These are phyloP conservation scores for Mobula birostris DNA, from an alignment of 2,113 vertebrate species.

Conservation along the genomic window DNA sequence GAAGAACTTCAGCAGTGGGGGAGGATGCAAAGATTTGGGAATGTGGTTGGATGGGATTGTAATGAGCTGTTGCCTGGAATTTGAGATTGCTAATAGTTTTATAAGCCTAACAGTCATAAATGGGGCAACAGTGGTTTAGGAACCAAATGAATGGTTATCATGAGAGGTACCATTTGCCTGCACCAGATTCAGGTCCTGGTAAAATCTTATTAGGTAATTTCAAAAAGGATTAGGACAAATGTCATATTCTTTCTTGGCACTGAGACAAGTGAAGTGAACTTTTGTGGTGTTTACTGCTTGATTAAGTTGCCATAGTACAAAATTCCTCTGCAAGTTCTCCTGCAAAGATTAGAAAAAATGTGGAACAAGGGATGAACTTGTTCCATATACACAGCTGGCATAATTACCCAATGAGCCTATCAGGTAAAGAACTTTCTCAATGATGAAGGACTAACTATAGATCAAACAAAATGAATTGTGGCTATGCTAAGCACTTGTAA, in stretches of 20 bases:
- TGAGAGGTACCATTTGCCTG: background rate
- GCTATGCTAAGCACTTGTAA: conserved; percentile 25
- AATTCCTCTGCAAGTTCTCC: background rate
- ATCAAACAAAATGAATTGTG: conserved; percentile 26
- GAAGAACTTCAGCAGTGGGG: no score
- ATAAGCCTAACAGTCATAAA: no score
- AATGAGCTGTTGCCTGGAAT: no score
- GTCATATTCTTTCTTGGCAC: background rate
- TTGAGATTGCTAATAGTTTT: no score
- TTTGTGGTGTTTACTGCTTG: background rate
- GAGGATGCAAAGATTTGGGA: no score
- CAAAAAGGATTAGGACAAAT: background rate
- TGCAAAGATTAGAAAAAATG: background rate
- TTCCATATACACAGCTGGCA: background rate
- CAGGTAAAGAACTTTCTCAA: conserved; percentile 5
- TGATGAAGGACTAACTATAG: conserved; percentile 5
- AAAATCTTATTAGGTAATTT: background rate
- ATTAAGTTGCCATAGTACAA: background rate
- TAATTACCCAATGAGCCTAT: background rate
- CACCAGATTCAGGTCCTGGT: background rate
- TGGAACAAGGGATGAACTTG: background rate
- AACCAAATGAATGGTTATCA: no score
- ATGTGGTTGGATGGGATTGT: no score
- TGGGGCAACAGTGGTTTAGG: no score
- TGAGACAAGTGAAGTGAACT: background rate